Percentiles rank a stretch among this genome's conserved stretches.
Conservation (phyloP, 2,113 vertebrate species). For the Petrocephalus zakoni region DNA sequence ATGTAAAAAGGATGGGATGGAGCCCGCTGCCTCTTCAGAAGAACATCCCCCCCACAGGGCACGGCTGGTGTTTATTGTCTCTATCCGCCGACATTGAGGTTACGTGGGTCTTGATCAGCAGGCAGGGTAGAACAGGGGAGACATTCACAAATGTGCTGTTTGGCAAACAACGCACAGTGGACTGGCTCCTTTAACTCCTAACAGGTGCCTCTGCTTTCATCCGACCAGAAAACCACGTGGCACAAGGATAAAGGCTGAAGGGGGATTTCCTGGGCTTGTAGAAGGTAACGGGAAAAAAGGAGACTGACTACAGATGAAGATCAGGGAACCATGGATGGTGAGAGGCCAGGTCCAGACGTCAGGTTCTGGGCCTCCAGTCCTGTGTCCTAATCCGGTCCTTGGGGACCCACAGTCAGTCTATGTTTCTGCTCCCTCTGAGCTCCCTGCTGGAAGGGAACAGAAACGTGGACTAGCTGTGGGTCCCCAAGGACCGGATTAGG, state of each 20-base stretch:
- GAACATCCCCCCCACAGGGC: neutral
- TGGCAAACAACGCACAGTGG: neutral
- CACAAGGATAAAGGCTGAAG: neutral
- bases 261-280: neutral
- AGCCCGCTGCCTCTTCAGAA: neutral
- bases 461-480: neutral
- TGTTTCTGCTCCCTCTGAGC: neutral
- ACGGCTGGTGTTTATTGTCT: neutral
- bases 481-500: neutral
- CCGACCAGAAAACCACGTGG: neutral
- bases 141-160: neutral
- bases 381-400: neutral
- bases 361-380: neutral
- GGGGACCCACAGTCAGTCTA: neutral
- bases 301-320: neutral
- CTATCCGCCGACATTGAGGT: neutral
- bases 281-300: neutral
- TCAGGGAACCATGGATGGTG: neutral
- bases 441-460: neutral
- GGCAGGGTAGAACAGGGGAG: neutral
- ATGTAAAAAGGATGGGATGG: neutral
- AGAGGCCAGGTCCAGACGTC: neutral
- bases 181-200: neutral
- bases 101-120: neutral
- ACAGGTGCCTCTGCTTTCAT: neutral